Percentiles rank a stretch among this genome's conserved stretches.
These are phyloP conservation scores for Rhizomys pruinosus DNA, from an alignment of 2,113 vertebrate genomes.

Conservation along the genomic window DNA sequence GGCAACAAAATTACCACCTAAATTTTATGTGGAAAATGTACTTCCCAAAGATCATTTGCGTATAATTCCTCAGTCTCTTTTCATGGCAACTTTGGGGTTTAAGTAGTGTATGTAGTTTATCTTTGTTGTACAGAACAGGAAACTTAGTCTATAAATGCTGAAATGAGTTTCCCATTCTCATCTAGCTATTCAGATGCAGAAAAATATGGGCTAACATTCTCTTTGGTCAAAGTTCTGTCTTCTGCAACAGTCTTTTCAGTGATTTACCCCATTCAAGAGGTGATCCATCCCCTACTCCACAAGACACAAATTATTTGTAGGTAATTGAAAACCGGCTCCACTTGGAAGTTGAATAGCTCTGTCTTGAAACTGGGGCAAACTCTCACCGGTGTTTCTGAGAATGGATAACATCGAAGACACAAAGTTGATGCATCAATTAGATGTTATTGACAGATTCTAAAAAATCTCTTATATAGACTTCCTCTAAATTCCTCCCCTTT, in stretches of 20 bases:
- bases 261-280: not conserved
- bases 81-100: not conserved
- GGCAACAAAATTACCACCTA: not conserved
- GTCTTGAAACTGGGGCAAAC: conserved; percentile 8
- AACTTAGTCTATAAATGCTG: not conserved
- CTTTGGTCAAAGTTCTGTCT: not conserved
- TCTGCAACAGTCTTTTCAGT: conserved; percentile 20
- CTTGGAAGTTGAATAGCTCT: not conserved
- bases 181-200: conserved; percentile 24
- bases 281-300: not conserved
- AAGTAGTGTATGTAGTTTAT: not conserved
- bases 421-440: not conserved
- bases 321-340: conserved; percentile 5
- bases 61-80: conserved; percentile 7
- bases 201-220: not conserved
- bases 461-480: conserved; percentile 1
- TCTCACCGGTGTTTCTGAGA: not conserved
- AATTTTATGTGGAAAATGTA: not conserved
- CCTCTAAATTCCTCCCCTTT: not conserved
- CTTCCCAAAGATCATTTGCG: conserved; percentile 41
- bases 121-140: conserved; percentile 11
- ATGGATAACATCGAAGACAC: conserved; percentile 8
- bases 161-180: conserved; percentile 6
- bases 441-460: not conserved
- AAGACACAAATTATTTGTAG: conserved; percentile 40